These are phyloP conservation scores for Polydrusus pterygomalis DNA, from an alignment of 2,888 invertebrate species.

Conservation along the genomic window DNA sequence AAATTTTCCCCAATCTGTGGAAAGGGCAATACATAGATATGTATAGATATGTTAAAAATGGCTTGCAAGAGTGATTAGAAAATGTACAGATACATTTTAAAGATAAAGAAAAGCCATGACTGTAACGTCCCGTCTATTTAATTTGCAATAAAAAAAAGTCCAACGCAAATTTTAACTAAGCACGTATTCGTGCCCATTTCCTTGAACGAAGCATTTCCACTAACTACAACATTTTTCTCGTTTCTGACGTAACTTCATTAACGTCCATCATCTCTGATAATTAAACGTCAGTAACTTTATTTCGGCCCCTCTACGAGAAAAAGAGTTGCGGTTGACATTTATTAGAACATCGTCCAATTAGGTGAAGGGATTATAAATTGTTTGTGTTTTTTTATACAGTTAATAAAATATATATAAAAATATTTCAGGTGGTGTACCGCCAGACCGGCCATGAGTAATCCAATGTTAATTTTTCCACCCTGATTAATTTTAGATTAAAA, in stretches of 20 bases:
- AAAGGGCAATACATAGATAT: too few relatives aligned
- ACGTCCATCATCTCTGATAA: constrained; percentile 21
- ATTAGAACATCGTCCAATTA: constrained; percentile 17
- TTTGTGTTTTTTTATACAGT: background rate
- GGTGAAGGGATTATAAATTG: background rate
- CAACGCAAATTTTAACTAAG: background rate
- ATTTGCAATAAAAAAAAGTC: background rate
- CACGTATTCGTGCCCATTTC: constrained; percentile 4
- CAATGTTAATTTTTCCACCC: too few relatives aligned
- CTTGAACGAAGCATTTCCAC: constrained; percentile 3
- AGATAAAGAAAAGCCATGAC: too few relatives aligned
- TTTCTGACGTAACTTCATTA: constrained; percentile 19
- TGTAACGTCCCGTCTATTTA: background rate
- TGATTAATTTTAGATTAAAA: too few relatives aligned
- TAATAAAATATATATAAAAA: too few relatives aligned
- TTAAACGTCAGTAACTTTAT: constrained; percentile 27
- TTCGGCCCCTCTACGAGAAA: constrained; percentile 10
- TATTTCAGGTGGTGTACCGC: too few relatives aligned
- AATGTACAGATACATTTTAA: too few relatives aligned
- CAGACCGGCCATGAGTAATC: too few relatives aligned
- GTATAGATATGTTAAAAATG: too few relatives aligned
- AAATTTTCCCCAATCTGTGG: too few relatives aligned
- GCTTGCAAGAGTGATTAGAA: too few relatives aligned
- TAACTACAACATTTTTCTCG: constrained; percentile 20
- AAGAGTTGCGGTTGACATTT: constrained; percentile 14